Conservation (phyloP, 2,113 vertebrate species). For the Ramphastos sulfuratus region DNA sequence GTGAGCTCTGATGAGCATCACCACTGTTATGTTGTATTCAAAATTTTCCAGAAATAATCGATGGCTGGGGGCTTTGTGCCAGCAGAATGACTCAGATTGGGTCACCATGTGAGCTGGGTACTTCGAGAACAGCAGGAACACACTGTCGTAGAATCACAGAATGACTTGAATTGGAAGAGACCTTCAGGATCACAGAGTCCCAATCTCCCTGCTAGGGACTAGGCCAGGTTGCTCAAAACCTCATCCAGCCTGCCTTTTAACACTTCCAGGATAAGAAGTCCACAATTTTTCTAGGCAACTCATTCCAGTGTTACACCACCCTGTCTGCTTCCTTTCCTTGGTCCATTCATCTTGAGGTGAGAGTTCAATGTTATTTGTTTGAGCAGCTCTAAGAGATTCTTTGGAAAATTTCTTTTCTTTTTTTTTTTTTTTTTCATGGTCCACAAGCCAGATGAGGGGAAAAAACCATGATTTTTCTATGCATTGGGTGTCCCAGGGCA, state of each 20-base stretch:
- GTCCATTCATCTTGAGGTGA: not conserved
- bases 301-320: not conserved
- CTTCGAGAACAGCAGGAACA: not conserved
- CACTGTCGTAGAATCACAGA: no score
- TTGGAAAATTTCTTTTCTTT: not conserved
- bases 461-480: not conserved
- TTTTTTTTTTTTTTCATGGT: no score
- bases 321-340: fast-evolving
- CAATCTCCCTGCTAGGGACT: no score
- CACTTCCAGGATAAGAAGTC: no score
- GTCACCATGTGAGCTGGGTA: not conserved
- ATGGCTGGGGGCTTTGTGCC: fast-evolving
- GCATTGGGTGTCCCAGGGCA: not conserved
- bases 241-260: no score
- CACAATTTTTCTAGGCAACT: no score
- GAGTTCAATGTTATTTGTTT: not conserved
- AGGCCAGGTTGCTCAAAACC: no score
- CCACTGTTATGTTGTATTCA: not conserved
- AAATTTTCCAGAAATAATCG: not conserved
- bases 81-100: not conserved
- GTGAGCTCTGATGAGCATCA: not conserved
- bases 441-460: not conserved
- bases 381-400: not conserved
- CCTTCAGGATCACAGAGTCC: no score
- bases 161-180: no score